Conservation (phyloP, 2,888 invertebrate genomes). For the Kuschelorhynchus macadamiae region DNA sequence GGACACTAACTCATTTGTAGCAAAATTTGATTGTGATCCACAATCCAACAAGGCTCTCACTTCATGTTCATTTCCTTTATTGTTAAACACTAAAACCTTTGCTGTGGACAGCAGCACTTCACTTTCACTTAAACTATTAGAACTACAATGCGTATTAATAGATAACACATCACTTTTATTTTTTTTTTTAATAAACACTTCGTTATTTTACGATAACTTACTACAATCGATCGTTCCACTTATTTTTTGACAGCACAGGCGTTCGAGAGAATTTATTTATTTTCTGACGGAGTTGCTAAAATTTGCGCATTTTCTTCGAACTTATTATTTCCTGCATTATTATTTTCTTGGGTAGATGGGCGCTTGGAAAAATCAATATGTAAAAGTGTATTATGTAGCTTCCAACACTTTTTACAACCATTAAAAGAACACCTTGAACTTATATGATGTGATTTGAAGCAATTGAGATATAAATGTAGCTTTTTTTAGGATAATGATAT, state of each 20-base stretch:
- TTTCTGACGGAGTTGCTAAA: too few relatives aligned
- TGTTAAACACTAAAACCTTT: constrained; percentile 1
- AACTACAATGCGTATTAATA: constrained; percentile 7
- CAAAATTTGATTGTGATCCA: constrained; percentile 6
- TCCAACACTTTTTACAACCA: constrained; percentile 14
- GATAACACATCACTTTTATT: too few relatives aligned
- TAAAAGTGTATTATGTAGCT: constrained; percentile 1
- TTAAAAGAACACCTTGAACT: constrained; percentile 7
- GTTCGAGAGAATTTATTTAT: too few relatives aligned
- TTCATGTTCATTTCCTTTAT: constrained; percentile 10
- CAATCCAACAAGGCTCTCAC: constrained; percentile 17
- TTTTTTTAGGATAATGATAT: constrained; percentile 17
- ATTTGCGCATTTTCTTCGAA: too few relatives aligned
- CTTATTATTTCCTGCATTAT: too few relatives aligned
- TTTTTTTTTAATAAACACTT: too few relatives aligned
- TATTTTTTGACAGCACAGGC: too few relatives aligned
- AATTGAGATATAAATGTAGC: constrained; percentile 14
- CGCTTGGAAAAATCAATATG: neutral
- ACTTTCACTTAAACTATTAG: constrained; percentile 13
- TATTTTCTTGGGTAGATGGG: too few relatives aligned
- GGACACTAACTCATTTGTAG: constrained; percentile 4
- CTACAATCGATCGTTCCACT: too few relatives aligned
- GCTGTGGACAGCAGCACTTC: constrained; percentile 17
- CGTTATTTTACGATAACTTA: too few relatives aligned
- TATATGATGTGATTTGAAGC: constrained; percentile 9